A percentile compares a stretch with the other conserved stretches of the same genome.
phyloP scores from a whole-genome alignment of 2,888 invertebrate genomes.

The Acronicta aceris region DNA sequence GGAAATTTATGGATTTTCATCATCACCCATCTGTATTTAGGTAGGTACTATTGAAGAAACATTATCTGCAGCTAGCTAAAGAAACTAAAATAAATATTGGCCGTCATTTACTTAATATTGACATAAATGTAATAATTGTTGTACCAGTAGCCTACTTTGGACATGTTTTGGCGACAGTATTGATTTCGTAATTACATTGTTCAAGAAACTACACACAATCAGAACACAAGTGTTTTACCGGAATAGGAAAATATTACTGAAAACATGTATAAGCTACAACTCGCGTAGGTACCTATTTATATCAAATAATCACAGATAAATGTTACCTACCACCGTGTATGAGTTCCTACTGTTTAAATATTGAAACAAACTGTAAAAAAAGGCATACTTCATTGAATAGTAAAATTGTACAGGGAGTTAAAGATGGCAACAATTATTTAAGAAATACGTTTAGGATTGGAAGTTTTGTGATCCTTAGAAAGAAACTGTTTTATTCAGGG shows the following conservation, averaged over 20 bases:
- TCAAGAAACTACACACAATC: conserved; percentile 30
- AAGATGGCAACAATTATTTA: too few relatives aligned
- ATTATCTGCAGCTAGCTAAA: conserved; percentile 9
- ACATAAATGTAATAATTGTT: conserved; percentile 22
- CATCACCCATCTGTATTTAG: background rate
- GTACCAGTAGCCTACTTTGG: conserved; percentile 22
- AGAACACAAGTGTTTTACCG: conserved; percentile 40
- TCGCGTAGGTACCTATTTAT: conserved; percentile 12
- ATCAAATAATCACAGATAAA: conserved; percentile 5
- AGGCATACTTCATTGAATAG: too few relatives aligned
- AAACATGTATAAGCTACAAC: conserved; percentile 4
- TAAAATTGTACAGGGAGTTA: too few relatives aligned
- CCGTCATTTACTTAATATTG: conserved; percentile 15
- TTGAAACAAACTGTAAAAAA: background rate
- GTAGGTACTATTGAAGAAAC: background rate
- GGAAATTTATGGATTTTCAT: too few relatives aligned
- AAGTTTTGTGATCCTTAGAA: too few relatives aligned
- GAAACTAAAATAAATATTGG: conserved; percentile 21
- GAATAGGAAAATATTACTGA: conserved; percentile 15
- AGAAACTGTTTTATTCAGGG: too few relatives aligned
- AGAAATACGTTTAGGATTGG: too few relatives aligned
- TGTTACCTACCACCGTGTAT: conserved; percentile 13
- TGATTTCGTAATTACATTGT: conserved; percentile 6
- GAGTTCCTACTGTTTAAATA: conserved; percentile 4
- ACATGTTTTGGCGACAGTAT: conserved; percentile 16